Evolutionary conservation across 1,140 invertebrate species (phyloP), one percentile per base, ranked within the genome.

Genomic region (Drosophila guanche): DNA sequence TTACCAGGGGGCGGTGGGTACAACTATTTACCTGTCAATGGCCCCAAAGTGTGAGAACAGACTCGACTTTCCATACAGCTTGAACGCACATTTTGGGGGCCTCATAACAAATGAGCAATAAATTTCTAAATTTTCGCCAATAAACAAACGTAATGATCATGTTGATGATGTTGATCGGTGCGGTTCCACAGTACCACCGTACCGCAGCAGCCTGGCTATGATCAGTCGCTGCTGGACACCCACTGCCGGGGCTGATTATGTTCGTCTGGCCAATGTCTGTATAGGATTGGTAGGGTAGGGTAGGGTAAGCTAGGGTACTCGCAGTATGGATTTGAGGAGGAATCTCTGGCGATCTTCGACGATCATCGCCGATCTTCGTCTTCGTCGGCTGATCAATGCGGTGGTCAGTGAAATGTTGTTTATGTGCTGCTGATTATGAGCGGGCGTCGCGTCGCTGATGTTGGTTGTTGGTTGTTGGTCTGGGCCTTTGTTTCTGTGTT

Each of bases 341-440:
- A 74, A 81, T 84, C 75, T 27, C 41, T 40, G 50, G 27, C 63
- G 50, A 80, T 81, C 72, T 58, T 57, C 66, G 29, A 27, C 29
- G 57, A 57, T 72, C 33, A 37, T 37, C 47, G 50, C 23, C 63
- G 50, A 80, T 81, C 72, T 58, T 57, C 66, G 29, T 27, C 29
- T 52, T 72, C 50, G 46, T 51, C 71, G 67, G 56, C 73, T 67
- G 68, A 76, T 79, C 73, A 67, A 68, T 76, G 76, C 68, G 73
- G 73, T 76, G 81, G 74, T 81, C 81, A 76, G 71, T 56, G 68
- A 81, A 80, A 62, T 77, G 81, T 85, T 86, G 81, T 85, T 85
- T 85, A 85, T 85, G 81, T 88, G 81, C 81, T 88, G 81, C 78
- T 85, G 81, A 85, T 85, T 85, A 85, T 85, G 83, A 85, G 81